Evolutionary conservation across 2,888 invertebrate genomes (phyloP).

Genomic region (Lobophora halterata): DNA sequence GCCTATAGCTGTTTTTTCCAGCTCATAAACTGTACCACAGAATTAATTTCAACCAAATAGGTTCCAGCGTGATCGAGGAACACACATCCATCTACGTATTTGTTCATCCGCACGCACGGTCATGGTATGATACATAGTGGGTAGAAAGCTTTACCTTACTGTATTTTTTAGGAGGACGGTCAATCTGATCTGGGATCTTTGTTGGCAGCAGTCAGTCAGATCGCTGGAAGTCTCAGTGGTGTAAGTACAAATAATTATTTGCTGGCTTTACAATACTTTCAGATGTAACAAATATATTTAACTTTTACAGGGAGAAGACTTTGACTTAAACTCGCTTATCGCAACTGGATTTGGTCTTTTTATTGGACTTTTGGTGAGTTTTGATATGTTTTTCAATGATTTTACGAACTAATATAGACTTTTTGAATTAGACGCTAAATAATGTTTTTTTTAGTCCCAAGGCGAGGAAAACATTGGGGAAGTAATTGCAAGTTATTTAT

Average conservation of each 20-base stretch:
- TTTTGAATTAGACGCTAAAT: constrained; percentile 1
- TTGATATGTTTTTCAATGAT: background rate
- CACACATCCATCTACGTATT: too few relatives aligned
- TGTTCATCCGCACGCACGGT: too few relatives aligned
- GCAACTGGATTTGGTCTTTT: constrained; percentile 68
- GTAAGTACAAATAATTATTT: constrained; percentile 3
- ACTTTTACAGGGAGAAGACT: constrained; percentile 70
- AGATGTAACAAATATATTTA: constrained; percentile 9
- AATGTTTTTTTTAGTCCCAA: constrained; percentile 52
- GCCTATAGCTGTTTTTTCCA: too few relatives aligned
- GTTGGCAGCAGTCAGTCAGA: constrained; percentile 68
- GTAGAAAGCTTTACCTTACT: constrained; percentile 5
- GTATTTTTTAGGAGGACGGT: constrained; percentile 61
- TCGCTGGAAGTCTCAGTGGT: constrained; percentile 71
- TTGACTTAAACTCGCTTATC: constrained; percentile 67
- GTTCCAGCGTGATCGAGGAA: too few relatives aligned
- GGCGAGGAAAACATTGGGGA: constrained; percentile 71
- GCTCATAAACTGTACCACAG: too few relatives aligned
- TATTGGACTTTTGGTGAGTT: constrained; percentile 67
- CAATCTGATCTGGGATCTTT: constrained; percentile 72
- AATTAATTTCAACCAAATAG: too few relatives aligned
- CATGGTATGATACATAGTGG: too few relatives aligned
- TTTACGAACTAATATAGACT: background rate
- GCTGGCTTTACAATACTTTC: too few relatives aligned
- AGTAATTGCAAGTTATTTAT: constrained; percentile 62